These are phyloP conservation scores for Yponomeuta malinellus DNA, from an alignment of 2,888 invertebrate genomes.

Conservation along the genomic window DNA sequence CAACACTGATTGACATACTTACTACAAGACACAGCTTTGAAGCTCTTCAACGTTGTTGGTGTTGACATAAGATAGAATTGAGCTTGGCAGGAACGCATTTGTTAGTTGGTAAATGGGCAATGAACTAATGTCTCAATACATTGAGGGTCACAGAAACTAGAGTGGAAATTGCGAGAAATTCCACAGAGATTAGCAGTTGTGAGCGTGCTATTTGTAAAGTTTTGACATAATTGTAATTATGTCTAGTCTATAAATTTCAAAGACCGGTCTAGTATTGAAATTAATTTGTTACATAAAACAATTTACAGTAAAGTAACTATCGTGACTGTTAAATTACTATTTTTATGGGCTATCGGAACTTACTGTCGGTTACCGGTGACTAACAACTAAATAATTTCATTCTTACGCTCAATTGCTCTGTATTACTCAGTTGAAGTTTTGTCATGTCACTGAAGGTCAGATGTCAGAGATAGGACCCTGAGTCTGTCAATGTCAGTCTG, in stretches of 20 bases:
- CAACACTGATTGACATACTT: background rate
- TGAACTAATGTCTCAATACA: constrained; percentile 13
- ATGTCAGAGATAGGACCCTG: constrained; percentile 13
- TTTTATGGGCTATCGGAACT: background rate
- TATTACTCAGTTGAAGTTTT: background rate
- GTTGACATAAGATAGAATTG: background rate
- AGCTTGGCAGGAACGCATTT: background rate
- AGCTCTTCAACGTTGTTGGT: background rate
- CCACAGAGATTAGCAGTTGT: constrained; percentile 8
- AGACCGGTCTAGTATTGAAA: background rate
- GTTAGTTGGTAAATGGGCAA: background rate
- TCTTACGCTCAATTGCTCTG: background rate
- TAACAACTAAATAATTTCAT: background rate
- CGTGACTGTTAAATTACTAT: background rate
- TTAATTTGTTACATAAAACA: constrained; percentile 2
- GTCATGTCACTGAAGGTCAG: constrained; percentile 13
- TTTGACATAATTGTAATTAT: constrained; percentile 8
- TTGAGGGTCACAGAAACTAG: constrained; percentile 3
- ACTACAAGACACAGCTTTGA: background rate
- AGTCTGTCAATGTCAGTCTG: constrained; percentile 13
- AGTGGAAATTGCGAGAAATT: constrained; percentile 12
- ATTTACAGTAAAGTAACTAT: background rate
- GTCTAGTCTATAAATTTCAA: background rate
- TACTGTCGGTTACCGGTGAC: background rate
- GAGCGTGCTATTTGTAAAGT: background rate